phyloP scores from a whole-genome alignment of 1,140 invertebrate genomes.

The Oedothorax gibbosus region DNA sequence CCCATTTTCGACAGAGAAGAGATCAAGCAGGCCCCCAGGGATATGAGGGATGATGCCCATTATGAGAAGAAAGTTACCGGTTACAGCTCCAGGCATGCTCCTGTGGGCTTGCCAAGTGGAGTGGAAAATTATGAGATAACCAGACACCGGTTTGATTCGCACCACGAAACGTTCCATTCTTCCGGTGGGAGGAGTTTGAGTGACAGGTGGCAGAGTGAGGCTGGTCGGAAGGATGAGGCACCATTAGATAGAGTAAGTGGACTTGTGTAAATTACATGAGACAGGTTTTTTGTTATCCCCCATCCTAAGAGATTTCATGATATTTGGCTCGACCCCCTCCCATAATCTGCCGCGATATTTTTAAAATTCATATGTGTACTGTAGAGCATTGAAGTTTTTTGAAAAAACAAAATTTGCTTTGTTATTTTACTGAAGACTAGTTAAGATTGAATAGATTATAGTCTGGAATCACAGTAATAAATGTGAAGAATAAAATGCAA shows the following conservation, averaged over 20 bases:
- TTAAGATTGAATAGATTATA: too few relatives aligned
- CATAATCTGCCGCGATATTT: too few relatives aligned
- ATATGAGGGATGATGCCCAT: slow-evolving; percentile 52
- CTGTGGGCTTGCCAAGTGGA: neutral
- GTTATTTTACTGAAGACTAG: too few relatives aligned
- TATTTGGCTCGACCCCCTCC: too few relatives aligned
- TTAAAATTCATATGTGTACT: too few relatives aligned
- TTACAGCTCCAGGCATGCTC: slow-evolving; percentile 19
- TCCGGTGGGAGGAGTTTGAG: slow-evolving; percentile 18
- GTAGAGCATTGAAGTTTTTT: too few relatives aligned
- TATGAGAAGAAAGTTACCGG: slow-evolving; percentile 33
- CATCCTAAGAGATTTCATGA: too few relatives aligned
- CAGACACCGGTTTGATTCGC: slow-evolving; percentile 34
- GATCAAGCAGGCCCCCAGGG: slow-evolving; percentile 42
- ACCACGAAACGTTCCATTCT: neutral
- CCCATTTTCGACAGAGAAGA: slow-evolving; percentile 58
- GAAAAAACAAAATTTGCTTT: too few relatives aligned
- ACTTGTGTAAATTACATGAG: too few relatives aligned
- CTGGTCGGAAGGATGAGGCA: slow-evolving; percentile 1
- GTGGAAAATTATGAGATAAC: slow-evolving; percentile 55
- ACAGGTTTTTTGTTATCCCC: too few relatives aligned
- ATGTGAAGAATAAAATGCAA: too few relatives aligned
- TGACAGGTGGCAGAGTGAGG: slow-evolving; percentile 31
- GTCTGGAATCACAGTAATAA: too few relatives aligned
- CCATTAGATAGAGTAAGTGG: slow-evolving; percentile 17